Base-by-base conservation (phyloP, 2,888 invertebrate species). In the Trachelus troglodyta region DNA sequence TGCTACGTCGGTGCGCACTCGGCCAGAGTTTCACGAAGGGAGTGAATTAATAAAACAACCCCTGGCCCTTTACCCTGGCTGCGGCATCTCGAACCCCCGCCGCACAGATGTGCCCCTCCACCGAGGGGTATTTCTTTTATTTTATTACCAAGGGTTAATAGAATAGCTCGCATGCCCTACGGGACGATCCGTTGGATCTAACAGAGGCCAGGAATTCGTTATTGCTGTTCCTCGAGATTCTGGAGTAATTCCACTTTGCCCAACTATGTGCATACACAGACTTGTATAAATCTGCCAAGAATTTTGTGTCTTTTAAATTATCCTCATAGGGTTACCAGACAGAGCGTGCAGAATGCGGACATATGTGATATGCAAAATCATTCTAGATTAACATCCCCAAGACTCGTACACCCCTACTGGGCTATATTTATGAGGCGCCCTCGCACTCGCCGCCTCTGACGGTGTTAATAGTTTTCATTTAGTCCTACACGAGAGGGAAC, bases 1-100 rank as follows among this genome's bases (percentile, higher is more conserved):
- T 73, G 31, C 77, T 73, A 74, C 80, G 80, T 82, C 82, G 83
- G 75, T 75, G 79, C 76, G 75, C 81, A 82, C 81, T 84, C 83
- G 83, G 80, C 81, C 83, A 81, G 81, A 84, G 77, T 69, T 87
- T 85, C 85, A 85, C 83, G 86, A 84, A 56, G 87, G 87, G 86
- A 90, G 90, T 90, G 89, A 91, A 91, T 91, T 91, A 91, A 91
- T 91, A 90, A 90, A 91, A 88, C 86, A 87, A 87, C 87, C 87
- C 88, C 86, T 82, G 83, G 81, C 81, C 85, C 84, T 34, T 77
- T 78, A 77, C 79, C 69, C 71, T 31, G 6, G 23, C 23, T 56
- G 2, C 31, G 71, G 71, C 71, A 56, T 56, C 71, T 71, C 79
- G 77, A 78, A 23, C 23, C 56, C 81, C 83, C 88, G 85, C 80